Evolutionary conservation across 2,888 invertebrate species (phyloP), one percentile per base, ranked within the genome.

Genomic region (Cryptus viduatorius): DNA sequence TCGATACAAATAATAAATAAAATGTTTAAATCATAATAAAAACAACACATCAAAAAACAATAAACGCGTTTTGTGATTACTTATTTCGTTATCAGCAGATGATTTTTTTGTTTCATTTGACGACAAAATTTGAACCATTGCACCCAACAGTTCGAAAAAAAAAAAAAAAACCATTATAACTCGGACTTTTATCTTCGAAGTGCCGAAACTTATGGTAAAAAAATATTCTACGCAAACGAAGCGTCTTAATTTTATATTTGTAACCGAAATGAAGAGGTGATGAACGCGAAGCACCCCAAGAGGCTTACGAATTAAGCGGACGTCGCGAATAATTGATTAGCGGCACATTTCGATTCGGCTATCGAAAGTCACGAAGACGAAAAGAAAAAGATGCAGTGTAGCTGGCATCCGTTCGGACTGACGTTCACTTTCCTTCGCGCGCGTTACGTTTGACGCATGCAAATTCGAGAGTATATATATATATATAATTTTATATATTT

Each of bases 261-360:
- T 8, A 8, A 1, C 8, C 37, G 37, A 37, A 37, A 37, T 24
- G 24, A 24, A 24, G 3, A 24, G 24, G 24, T 7, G 8, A 7
- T 8, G 37, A 37, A 37, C 8, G 37, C 37, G 37, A 37, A 37
- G 37, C 69, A 69, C 73, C 77, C 79, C 84, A 75, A 65, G n/a
- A 50, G 19, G 31, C 48, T 48, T 24, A 65, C 72, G 72, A 77
- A 64, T 71, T 72, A 50, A 85, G 86, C 14, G 77, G 90, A 88
- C 88, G 90, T 88, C 81, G 86, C 83, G 92, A 92, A 92, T 92
- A 91, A 92, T 89, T 91, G 89, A 92, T 92, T 89, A 91, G 90
- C 90, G 90, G 89, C 88, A 68, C 67, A 65, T 89, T 89, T 56
- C 87, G 89, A 90, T 92, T 92, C 90, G 91, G 92, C 91, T 89